These are phyloP conservation scores for Pseudopipra pipra DNA, from an alignment of 2,113 vertebrate species.

Conservation along the genomic window DNA sequence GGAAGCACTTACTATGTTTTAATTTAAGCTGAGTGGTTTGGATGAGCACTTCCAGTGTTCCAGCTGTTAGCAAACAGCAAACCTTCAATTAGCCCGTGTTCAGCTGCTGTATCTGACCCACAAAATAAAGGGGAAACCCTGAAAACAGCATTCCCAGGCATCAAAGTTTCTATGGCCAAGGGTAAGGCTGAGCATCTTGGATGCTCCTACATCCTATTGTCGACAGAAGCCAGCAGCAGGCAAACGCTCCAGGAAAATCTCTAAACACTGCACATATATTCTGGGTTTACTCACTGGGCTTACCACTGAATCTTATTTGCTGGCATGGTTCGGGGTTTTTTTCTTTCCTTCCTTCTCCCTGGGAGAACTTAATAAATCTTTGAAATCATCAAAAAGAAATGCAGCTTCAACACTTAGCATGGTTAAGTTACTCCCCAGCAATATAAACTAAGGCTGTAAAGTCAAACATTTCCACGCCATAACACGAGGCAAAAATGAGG, in stretches of 20 bases:
- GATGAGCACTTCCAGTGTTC: background rate
- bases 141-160: background rate
- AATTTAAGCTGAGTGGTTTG: background rate
- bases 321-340: background rate
- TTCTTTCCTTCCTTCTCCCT: background rate
- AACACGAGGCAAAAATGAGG: background rate
- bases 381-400: conserved; percentile 58
- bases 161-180: background rate
- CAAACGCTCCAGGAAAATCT: background rate
- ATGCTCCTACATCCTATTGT: background rate
- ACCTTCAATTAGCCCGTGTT: background rate
- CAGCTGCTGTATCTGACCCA: background rate
- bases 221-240: background rate
- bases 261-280: conserved; percentile 33
- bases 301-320: conserved; percentile 19
- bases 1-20: background rate
- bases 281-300: background rate
- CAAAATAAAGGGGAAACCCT: background rate
- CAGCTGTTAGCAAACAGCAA: background rate
- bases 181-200: background rate
- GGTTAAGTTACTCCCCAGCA: conserved; percentile 6
- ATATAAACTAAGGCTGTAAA: conserved; percentile 48
- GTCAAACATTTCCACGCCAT: conserved; percentile 18
- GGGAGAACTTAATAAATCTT: conserved; percentile 55
- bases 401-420: conserved; percentile 32